Percentiles rank a stretch among this genome's conserved stretches.
These are phyloP conservation scores for Neopipo cinnamomea DNA, from an alignment of 2,113 vertebrate species.

Conservation along the genomic window DNA sequence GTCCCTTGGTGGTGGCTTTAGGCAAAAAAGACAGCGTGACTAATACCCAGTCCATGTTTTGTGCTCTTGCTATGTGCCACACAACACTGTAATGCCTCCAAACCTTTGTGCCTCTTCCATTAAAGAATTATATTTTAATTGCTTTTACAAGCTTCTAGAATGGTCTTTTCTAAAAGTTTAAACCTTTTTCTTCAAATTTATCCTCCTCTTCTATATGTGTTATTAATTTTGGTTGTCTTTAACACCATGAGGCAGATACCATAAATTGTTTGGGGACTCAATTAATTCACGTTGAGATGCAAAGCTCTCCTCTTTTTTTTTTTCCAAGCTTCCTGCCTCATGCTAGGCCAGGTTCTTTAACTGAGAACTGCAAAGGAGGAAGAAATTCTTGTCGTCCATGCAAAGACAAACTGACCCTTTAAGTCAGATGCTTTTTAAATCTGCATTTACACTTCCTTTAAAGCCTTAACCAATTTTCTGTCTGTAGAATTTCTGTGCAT, in stretches of 20 bases:
- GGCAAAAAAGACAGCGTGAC: not conserved
- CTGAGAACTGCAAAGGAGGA: not conserved
- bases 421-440: not conserved
- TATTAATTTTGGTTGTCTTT: not conserved
- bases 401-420: not conserved
- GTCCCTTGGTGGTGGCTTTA: not conserved
- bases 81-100: not conserved
- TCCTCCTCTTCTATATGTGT: not conserved
- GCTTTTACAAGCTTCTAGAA: not conserved
- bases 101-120: not conserved
- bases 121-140: not conserved
- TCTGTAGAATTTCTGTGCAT: not conserved
- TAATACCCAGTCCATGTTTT: not conserved
- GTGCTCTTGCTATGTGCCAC: not conserved
- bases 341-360: not conserved
- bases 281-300: not conserved
- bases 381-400: not conserved
- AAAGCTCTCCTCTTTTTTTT: not conserved
- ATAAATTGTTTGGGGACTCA: not conserved
- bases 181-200: not conserved
- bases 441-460: not conserved
- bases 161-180: not conserved
- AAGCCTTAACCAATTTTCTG: not conserved
- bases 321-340: not conserved
- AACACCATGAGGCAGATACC: not conserved